phyloP scores from a whole-genome alignment of 2,797 vertebrate species.

The Sebastes steindachneri region DNA sequence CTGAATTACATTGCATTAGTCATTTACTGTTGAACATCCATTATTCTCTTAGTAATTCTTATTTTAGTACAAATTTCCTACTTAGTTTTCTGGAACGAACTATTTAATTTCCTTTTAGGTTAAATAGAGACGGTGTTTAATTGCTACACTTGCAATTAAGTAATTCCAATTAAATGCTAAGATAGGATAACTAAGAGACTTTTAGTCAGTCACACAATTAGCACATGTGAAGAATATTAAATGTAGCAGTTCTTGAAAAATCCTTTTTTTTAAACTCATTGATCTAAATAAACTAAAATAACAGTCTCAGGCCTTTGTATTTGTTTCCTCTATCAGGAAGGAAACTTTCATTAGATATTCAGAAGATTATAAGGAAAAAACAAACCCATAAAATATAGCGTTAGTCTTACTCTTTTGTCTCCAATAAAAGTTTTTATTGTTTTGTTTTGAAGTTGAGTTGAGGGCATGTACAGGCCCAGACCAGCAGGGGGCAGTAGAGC shows the following conservation, averaged over 20 bases:
- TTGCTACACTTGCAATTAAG: not conserved
- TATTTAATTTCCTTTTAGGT: not conserved
- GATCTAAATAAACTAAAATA: not conserved
- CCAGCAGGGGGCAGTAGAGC: conserved; percentile 69
- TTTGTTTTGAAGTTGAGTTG: not conserved
- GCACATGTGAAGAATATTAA: not conserved
- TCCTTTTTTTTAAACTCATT: not conserved
- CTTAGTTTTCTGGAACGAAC: not conserved
- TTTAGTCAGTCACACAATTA: not conserved
- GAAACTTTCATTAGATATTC: not conserved
- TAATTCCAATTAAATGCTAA: not conserved
- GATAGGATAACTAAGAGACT: not conserved
- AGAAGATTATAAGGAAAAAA: not conserved
- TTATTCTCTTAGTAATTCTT: not conserved
- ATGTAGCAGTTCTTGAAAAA: not conserved
- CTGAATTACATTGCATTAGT: not conserved
- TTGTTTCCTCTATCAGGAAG: not conserved
- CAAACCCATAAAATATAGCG: accelerated
- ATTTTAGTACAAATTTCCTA: not conserved
- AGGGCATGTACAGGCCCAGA: not conserved
- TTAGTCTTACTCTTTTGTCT: not conserved
- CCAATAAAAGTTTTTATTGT: not conserved
- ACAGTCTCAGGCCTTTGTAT: not conserved
- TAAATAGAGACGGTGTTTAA: not conserved
- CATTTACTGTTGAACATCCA: not conserved